A percentile compares a stretch with the other conserved stretches of the same genome.
phyloP scores from a whole-genome alignment of 1,140 invertebrate species.

The Nephotettix cincticeps region DNA sequence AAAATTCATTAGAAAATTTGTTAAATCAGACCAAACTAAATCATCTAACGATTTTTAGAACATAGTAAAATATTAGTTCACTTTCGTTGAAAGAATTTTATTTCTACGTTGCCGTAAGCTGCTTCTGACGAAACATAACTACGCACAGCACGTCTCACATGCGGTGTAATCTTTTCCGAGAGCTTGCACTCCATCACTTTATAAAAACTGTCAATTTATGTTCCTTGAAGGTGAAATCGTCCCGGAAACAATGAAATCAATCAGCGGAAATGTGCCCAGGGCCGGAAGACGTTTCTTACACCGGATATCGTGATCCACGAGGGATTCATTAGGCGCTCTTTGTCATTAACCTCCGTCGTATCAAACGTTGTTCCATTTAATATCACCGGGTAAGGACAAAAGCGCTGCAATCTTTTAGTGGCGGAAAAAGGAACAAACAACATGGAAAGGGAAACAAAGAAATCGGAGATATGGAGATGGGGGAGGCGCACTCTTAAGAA shows the following conservation, averaged over 20 bases:
- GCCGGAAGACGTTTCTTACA: not conserved
- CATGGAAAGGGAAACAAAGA: slow-evolving; percentile 12
- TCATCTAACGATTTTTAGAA: no score
- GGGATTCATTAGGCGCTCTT: slow-evolving; percentile 9
- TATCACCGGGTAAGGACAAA: slow-evolving; percentile 3
- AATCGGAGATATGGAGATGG: not conserved
- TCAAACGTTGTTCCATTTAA: not conserved
- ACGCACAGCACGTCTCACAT: no score
- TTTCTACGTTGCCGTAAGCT: no score
- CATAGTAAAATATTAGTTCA: no score
- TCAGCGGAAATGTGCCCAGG: not conserved
- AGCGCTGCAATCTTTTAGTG: slow-evolving; percentile 9
- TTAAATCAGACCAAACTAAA: no score
- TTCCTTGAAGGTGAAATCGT: not conserved
- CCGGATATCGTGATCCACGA: not conserved
- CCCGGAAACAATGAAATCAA: not conserved
- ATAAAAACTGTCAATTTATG: not conserved
- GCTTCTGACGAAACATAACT: no score
- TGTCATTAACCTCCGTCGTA: slow-evolving; percentile 5
- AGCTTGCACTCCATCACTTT: no score
- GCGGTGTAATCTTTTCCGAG: no score
- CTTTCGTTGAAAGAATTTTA: no score
- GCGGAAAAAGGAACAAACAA: slow-evolving; percentile 12
- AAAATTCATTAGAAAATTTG: no score
- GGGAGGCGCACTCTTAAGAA: slow-evolving; percentile 3